Evolutionary conservation across 2,797 vertebrate genomes (phyloP), one percentile per base, ranked within the genome.

Genomic region (Microchirus variegatus): DNA sequence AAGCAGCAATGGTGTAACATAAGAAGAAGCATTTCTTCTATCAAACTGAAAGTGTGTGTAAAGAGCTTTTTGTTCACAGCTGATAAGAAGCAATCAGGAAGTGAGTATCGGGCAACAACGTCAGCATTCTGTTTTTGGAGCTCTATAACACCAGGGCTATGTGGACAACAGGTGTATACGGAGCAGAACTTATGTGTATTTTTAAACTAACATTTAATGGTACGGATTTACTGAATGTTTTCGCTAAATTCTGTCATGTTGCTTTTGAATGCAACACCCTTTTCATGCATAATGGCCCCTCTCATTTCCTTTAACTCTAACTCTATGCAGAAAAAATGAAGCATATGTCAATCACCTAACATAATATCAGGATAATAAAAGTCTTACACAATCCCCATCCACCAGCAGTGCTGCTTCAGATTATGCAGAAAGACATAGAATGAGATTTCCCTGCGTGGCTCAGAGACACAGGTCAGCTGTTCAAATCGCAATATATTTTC

Each of bases 401-500:
- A 10, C 19, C 50, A 44, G 59, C 12, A 80, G 86, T 85, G 45
- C 67, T 40, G 49, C 72, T 26, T 60, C 69, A 80, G 82, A 86
- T 90, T 85, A 81, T 74, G 75, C 80, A 67, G 49, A 75, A 45
- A 70, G 45, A 42, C 37, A 4, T 38, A 56, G 67, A 80, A 86
- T 81, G 80, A 83, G 72, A 84, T 87, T 81, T 72, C 59, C 59
- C 52, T 9, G 42, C 9, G 13, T 9, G 53, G 43, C 75, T 72
- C 73, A 58, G 63, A 69, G 64, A 59, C 14, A 35, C 69, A 63
- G 76, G 82, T 85, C 81, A 86, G 82, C 73, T 76, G 81, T 75
- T 87, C 77, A 80, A 85, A 84, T 75, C 43, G 56, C 46, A 86
- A 86, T 87, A 78, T 85, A 80, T 86, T 82, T 76, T 60, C 63